phyloP scores from a whole-genome alignment of 2,113 vertebrate species.

The Porphyrio hochstetteri region DNA sequence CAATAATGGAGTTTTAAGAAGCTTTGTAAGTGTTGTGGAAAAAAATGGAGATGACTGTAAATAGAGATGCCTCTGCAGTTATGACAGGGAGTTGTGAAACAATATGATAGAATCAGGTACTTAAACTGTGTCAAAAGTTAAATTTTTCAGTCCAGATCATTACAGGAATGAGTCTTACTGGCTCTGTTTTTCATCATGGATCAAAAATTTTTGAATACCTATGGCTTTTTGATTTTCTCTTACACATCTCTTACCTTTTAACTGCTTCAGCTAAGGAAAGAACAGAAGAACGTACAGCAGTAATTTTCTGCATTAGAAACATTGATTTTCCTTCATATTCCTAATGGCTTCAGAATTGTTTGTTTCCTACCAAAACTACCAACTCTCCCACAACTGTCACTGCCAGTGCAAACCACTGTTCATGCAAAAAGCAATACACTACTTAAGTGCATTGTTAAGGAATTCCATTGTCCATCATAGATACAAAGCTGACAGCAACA shows the following conservation, averaged over 20 bases:
- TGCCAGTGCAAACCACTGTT: background rate
- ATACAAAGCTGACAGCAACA: background rate
- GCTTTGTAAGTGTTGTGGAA: background rate
- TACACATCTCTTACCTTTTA: background rate
- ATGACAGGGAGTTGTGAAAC: background rate
- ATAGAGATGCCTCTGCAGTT: background rate
- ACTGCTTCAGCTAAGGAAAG: background rate
- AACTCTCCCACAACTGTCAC: background rate
- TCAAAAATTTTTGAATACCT: background rate
- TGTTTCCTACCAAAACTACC: background rate
- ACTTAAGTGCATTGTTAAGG: background rate
- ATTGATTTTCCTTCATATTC: background rate
- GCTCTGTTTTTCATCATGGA: background rate
- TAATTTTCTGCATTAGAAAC: background rate
- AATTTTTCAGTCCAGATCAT: background rate
- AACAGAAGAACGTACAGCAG: background rate
- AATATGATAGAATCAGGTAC: background rate
- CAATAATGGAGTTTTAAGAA: background rate
- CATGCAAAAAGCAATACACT: background rate
- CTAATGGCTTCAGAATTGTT: background rate
- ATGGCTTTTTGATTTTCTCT: background rate
- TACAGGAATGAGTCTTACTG: background rate
- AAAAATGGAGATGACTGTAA: fast-evolving
- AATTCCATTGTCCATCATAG: background rate
- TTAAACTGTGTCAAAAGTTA: background rate